Percentiles rank a stretch among this genome's conserved stretches.
phyloP scores from a whole-genome alignment of 30 jellyfish, hydroid and myxozoan genomes.

The Aurelia sp. region DNA sequence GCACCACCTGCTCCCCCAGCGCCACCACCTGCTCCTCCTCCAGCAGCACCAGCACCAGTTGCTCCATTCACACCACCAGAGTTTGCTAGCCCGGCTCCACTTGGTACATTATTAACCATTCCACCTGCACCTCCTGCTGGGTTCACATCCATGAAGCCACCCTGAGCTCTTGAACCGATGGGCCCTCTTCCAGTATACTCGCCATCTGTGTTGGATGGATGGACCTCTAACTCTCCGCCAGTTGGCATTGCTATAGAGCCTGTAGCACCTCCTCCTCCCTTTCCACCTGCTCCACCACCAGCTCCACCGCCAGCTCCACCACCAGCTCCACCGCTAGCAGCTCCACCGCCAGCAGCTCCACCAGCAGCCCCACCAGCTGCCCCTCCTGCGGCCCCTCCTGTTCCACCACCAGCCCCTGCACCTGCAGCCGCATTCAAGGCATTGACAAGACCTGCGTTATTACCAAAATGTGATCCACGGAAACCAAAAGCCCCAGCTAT shows the following conservation, averaged over 20 bases:
- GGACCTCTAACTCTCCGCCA: constrained; percentile 84
- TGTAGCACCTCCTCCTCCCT: constrained; percentile 51
- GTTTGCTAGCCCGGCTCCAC: constrained; percentile 68
- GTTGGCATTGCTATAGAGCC: constrained; percentile 77
- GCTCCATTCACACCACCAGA: constrained; percentile 30
- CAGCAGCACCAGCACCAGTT: constrained; percentile 46
- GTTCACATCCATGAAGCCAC: constrained; percentile 79
- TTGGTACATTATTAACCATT: constrained; percentile 56
- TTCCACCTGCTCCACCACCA: constrained; percentile 57
- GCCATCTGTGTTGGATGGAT: constrained; percentile 67
- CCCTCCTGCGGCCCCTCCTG: constrained; percentile 19
- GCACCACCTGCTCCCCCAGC: constrained; percentile 25
- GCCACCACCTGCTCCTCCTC: constrained; percentile 32
- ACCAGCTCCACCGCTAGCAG: constrained; percentile 40
- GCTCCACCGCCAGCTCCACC: constrained; percentile 60
- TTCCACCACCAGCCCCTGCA: constrained; percentile 26
- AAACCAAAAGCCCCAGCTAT: constrained; percentile 77
- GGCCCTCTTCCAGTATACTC: constrained; percentile 98
- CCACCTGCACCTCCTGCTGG: constrained; percentile 71
- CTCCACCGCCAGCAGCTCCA: constrained; percentile 52
- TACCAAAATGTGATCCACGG: constrained; percentile 70
- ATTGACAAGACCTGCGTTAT: constrained; percentile 28
- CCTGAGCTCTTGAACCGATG: constrained; percentile 88
- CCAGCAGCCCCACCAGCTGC: constrained; percentile 33
- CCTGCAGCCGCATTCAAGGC: constrained; percentile 53